Evolutionary conservation across 2,888 invertebrate species (phyloP).

Genomic region (Exocentrus adspersus): DNA sequence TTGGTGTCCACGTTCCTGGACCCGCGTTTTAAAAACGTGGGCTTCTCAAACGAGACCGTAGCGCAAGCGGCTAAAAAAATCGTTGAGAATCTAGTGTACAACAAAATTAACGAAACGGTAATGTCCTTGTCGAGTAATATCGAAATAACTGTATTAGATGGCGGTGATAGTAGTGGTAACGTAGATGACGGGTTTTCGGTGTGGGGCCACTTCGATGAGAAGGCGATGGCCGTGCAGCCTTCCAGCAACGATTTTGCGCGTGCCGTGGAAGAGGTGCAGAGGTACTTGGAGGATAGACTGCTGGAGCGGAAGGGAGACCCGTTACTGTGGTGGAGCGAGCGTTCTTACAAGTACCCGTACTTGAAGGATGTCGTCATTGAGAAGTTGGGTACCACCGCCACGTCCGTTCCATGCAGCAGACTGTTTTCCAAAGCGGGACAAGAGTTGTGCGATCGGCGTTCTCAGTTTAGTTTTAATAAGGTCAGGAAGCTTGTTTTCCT

Average conservation of each 20-base stretch:
- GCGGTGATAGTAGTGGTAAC: neutral
- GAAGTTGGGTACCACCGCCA: slow-evolving; percentile 33
- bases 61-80: slow-evolving; percentile 21
- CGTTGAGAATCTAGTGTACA: slow-evolving; percentile 10
- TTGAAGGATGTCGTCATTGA: slow-evolving; percentile 24
- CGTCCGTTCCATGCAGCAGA: slow-evolving; percentile 29
- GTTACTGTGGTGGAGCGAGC: slow-evolving; percentile 34
- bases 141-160: neutral
- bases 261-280: slow-evolving; percentile 36
- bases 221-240: slow-evolving; percentile 19
- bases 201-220: slow-evolving; percentile 26
- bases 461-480: slow-evolving; percentile 22
- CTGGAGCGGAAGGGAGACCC: slow-evolving; percentile 29
- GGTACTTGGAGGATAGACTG: slow-evolving; percentile 35
- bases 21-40: slow-evolving; percentile 42
- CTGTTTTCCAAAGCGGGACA: slow-evolving; percentile 25
- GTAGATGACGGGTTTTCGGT: neutral
- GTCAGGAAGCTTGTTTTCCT: slow-evolving; percentile 28
- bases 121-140: no score
- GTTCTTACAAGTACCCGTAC: slow-evolving; percentile 34
- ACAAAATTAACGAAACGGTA: slow-evolving; percentile 7
- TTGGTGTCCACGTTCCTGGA: slow-evolving; percentile 39
- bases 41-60: slow-evolving; percentile 27
- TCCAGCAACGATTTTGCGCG: slow-evolving; percentile 23
- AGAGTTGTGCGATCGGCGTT: slow-evolving; percentile 21